Evolutionary conservation across 2,888 invertebrate species (phyloP).

Genomic region (Prosapia bicincta): DNA sequence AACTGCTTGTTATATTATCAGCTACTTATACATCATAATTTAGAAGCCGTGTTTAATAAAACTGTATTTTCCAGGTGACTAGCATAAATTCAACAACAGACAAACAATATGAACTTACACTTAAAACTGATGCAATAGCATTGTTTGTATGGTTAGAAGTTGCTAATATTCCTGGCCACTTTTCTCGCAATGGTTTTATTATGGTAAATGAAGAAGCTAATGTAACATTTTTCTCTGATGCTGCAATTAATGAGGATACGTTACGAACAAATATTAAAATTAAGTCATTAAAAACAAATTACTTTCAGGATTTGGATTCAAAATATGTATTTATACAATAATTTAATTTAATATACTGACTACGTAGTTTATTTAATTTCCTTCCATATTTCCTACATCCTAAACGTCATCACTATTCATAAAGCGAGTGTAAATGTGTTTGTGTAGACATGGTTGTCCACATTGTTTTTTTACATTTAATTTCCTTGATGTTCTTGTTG

Average conservation of each 20-base stretch:
- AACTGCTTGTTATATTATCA: too few relatives aligned
- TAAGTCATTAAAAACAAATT: not conserved
- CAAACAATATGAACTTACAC: constrained; percentile 43
- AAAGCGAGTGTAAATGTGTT: too few relatives aligned
- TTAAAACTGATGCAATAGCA: constrained; percentile 54
- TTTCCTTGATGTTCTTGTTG: too few relatives aligned
- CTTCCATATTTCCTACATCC: too few relatives aligned
- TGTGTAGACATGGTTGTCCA: too few relatives aligned
- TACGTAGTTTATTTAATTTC: too few relatives aligned
- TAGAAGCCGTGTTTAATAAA: too few relatives aligned
- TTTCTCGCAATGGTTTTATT: constrained; percentile 72
- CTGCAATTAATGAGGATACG: constrained; percentile 2
- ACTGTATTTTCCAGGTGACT: constrained; percentile 39
- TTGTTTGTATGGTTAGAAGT: constrained; percentile 69
- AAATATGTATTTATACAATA: not conserved
- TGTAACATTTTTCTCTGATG: constrained; percentile 24
- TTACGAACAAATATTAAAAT: not conserved
- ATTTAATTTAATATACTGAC: too few relatives aligned
- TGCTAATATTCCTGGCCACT: constrained; percentile 54
- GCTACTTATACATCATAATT: too few relatives aligned
- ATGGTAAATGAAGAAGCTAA: constrained; percentile 29
- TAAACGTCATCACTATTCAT: too few relatives aligned
- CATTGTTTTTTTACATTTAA: too few relatives aligned
- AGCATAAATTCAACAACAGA: constrained; percentile 34
- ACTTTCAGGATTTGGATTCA: not conserved